Evolutionary conservation across 2,797 vertebrate genomes (phyloP).

Genomic region (Echeneis naucrates): DNA sequence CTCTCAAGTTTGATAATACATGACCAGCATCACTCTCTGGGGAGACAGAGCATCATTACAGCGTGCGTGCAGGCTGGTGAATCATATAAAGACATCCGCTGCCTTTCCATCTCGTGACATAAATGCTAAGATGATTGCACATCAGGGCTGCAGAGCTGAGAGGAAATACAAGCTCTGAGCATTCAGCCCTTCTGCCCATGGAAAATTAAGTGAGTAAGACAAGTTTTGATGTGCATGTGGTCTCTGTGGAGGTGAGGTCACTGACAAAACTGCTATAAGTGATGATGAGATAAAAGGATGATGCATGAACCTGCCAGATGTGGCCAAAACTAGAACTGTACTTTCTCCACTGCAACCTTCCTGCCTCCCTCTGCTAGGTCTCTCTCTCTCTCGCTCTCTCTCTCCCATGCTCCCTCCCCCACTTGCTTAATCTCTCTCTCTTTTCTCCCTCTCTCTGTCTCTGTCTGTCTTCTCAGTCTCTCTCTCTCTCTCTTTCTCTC

Average conservation of each 20-base stretch:
- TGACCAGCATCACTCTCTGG: background rate
- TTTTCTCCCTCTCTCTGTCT: conserved; percentile 33
- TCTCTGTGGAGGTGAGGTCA: conserved; percentile 56
- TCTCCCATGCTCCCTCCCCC: conserved; percentile 54
- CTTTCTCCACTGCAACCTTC: conserved; percentile 66
- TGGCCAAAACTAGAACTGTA: conserved; percentile 64
- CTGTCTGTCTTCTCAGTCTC: conserved; percentile 25
- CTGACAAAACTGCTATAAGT: conserved; percentile 34
- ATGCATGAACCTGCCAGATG: conserved; percentile 69
- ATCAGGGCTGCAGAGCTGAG: background rate
- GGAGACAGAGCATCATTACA: background rate
- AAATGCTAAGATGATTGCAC: background rate
- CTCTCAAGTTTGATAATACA: conserved; percentile 17
- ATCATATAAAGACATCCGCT: conserved; percentile 7
- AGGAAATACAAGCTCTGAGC: conserved; percentile 9
- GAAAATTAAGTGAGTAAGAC: conserved; percentile 8
- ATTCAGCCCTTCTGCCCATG: conserved; percentile 32
- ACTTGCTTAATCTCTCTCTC: conserved; percentile 59
- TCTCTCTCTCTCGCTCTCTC: conserved; percentile 15
- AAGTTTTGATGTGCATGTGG: conserved; percentile 32
- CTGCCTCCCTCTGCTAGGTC: conserved; percentile 55
- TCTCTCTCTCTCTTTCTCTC: conserved; percentile 30
- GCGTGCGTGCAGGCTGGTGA: background rate
- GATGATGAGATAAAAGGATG: conserved; percentile 65
- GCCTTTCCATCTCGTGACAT: background rate